Evolutionary conservation across 2,888 invertebrate species (phyloP).

Genomic region (Leucania comma): DNA sequence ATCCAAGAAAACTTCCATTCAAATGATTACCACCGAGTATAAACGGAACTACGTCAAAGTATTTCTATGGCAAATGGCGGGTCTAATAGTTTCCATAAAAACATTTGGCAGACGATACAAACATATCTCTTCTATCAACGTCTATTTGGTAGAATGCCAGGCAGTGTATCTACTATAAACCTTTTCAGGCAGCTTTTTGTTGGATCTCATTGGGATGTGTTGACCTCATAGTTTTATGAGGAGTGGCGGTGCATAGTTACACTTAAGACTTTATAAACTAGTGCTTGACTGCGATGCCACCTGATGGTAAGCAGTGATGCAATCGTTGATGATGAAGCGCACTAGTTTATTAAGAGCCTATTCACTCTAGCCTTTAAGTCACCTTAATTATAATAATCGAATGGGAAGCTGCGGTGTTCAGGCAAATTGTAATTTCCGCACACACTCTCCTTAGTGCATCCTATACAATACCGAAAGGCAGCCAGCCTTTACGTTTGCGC

Average conservation of each 20-base stretch:
- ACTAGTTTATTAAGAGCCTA: no score
- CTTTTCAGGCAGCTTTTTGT: conserved; percentile 48
- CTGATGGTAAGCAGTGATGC: no score
- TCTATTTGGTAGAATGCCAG: conserved; percentile 60
- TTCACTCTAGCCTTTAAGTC: no score
- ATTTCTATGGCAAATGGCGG: conserved; percentile 15
- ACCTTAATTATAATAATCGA: no score
- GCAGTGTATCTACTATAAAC: conserved; percentile 25
- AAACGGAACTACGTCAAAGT: conserved; percentile 25
- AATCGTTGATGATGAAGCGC: no score
- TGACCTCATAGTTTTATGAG: conserved; percentile 14
- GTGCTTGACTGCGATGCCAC: no score
- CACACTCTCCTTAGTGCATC: no score
- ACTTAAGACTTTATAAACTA: not conserved
- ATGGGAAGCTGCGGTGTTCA: no score
- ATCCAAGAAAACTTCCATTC: conserved; percentile 21
- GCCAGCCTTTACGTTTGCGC: no score
- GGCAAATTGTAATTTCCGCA: no score
- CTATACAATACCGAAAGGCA: no score
- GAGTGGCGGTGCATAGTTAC: not conserved
- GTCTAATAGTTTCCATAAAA: conserved; percentile 55
- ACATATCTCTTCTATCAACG: conserved; percentile 49
- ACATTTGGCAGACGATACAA: conserved; percentile 58
- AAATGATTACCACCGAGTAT: conserved; percentile 33
- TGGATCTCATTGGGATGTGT: conserved; percentile 8